Percentiles rank a stretch among this genome's conserved stretches.
Conservation (phyloP, 2,113 vertebrate species). For the Cyprinodon brontotheroides region DNA sequence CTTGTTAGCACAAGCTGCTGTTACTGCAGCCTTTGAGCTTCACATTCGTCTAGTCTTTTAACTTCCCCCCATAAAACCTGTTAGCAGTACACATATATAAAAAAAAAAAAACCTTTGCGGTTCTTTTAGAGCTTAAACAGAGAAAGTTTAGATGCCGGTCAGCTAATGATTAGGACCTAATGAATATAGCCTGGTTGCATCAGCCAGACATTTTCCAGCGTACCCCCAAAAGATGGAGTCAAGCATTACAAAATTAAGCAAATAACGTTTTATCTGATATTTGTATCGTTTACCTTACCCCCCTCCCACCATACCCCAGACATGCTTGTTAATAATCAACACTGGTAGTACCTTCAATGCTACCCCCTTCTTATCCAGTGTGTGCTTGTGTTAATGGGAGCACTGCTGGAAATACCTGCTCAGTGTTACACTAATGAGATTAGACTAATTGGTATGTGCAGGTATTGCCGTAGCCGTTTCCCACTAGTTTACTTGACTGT, state of each 20-base stretch:
- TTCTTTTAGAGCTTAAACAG: slow-evolving; percentile 23
- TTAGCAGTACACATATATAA: slow-evolving; percentile 36
- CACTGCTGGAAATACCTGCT: slow-evolving; percentile 47
- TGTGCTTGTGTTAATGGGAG: slow-evolving; percentile 51
- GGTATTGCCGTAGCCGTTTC: slow-evolving; percentile 42
- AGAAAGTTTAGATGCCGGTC: slow-evolving; percentile 14
- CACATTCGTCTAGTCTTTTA: slow-evolving; percentile 46
- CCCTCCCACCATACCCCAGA: neutral
- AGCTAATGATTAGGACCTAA: slow-evolving; percentile 22
- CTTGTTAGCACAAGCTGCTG: slow-evolving; percentile 52
- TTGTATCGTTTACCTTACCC: slow-evolving; percentile 3
- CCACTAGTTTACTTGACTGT: slow-evolving; percentile 35
- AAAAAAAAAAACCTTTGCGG: neutral
- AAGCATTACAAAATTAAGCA: neutral
- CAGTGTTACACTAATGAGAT: slow-evolving; percentile 49
- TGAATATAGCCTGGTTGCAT: neutral
- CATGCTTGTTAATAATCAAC: slow-evolving; percentile 34
- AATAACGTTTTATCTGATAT: neutral
- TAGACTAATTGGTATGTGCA: slow-evolving; percentile 44
- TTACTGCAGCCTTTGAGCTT: slow-evolving; percentile 59
- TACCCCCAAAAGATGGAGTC: neutral
- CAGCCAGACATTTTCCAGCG: slow-evolving; percentile 7
- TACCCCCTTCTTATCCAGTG: slow-evolving; percentile 17
- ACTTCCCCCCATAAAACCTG: slow-evolving; percentile 44
- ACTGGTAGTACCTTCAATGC: slow-evolving; percentile 15